phyloP scores from a whole-genome alignment of 2,888 invertebrate genomes.

The Sinotaia quadrata region DNA sequence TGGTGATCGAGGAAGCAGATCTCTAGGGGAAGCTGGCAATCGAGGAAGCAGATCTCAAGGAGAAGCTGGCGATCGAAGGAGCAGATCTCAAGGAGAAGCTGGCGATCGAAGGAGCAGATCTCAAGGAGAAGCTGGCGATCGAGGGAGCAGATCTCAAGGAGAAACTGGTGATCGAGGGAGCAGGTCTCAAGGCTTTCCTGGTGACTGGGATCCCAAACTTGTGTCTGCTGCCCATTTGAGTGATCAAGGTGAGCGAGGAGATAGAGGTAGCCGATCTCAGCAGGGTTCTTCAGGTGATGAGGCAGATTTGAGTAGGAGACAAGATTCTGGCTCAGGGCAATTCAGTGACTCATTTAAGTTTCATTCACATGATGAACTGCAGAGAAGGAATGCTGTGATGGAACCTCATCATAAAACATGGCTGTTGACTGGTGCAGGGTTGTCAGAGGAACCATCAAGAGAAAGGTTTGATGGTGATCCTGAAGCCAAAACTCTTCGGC shows the following conservation, averaged over 20 bases:
- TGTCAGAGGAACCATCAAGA: neutral
- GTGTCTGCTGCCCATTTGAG: neutral
- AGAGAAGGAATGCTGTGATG: neutral
- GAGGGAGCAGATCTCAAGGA: no score
- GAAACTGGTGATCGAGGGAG: no score
- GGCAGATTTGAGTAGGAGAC: neutral
- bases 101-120: no score
- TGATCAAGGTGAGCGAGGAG: neutral
- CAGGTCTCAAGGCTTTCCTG: no score
- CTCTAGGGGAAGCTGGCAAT: no score
- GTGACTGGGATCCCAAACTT: no score
- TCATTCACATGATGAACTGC: neutral
- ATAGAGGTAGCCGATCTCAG: neutral
- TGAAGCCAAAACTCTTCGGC: constrained; percentile 38
- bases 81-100: no score
- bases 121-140: no score
- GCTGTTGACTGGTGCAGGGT: neutral
- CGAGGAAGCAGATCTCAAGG: no score
- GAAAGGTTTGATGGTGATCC: constrained; percentile 27
- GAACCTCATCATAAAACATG: neutral
- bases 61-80: no score
- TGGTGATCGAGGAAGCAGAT: no score
- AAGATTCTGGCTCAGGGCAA: constrained; percentile 18
- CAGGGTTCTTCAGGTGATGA: constrained; percentile 2
- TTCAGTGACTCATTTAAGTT: constrained; percentile 21